Base-by-base conservation (phyloP, 2,113 vertebrate species). In the Uropsilus gracilis region DNA sequence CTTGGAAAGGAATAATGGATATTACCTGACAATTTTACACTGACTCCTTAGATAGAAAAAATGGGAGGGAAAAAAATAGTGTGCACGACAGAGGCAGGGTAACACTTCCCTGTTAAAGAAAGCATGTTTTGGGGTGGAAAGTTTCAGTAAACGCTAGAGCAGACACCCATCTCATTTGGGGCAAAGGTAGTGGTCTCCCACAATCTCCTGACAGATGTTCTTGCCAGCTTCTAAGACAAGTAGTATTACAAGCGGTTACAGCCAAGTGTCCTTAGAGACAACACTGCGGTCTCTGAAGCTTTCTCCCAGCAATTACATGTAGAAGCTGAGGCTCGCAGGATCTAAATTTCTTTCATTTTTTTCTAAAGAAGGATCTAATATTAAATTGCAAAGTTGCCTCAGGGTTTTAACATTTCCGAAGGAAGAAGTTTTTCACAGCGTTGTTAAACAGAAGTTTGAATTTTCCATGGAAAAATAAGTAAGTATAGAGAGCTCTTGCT, bases 381-480 rank as follows among this genome's bases (percentile, higher is more conserved):
- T 71, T 61, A 55, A 77, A 50, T 20, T 37, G 46, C 34, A 71
- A 39, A 94, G 86, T 73, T 57, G 55, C 37, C 42, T 7, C 32
- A 32, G 39, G 34, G 28, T 48, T 96, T 91, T 91, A 50, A 89
- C 77, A 84, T 86, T 91, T 63, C 71, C 86, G 82, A 75, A 64
- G 20, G 48, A 88, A 81, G 37, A 83, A 22, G 30, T 76, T 89
- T 83, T 83, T 91, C 59, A 71, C 10, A 39, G 89, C 5, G 48
- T 78, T 64, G 53, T 77, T 75, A 90, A 90, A 85, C 24, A 30
- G 55, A 89, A 50, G 53, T 22, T 68, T 91, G 80, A 32, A 71
- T 81, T 90, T 90, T 73, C 76, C 42, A 46, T 7, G 89, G 86
- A 86, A 96, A 96, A 91, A 72, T 20, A 26, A 86, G 89, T 89